Evolutionary conservation across 2,113 vertebrate species (phyloP), one percentile per base, ranked within the genome.

Genomic region (Oostethus manadensis): DNA sequence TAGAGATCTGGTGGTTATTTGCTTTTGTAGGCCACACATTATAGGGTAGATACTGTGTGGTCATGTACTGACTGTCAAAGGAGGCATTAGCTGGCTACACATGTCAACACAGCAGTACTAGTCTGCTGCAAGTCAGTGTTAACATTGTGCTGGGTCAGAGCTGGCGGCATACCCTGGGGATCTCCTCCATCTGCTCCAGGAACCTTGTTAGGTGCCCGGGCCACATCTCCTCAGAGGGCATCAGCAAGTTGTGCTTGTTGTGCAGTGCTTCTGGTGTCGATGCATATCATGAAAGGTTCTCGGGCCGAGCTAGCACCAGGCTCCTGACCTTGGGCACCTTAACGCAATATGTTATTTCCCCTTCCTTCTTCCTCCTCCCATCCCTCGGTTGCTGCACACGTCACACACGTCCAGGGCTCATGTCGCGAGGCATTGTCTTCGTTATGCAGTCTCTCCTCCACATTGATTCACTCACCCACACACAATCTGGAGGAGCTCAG

Each of bases 241-340:
- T 54, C 51, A 38, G 51, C 51, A 42, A 3, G 23, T 51, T 42
- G 15, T 26, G 33, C 43, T 51, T 54, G 17, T 21, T 9, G 29
- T 21, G 14, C 20, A 35, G 16, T 23, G 51, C 40, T 60, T 10
- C 15, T 43, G 42, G 15, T 74, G 61, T 56, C 64, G 60, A 76
- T 68, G 66, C 59, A 62, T 61, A 61, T 49, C 54, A 67, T 77
- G 78, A 71, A 66, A 73, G 48, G 60, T 70, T 78, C 51, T 73
- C 66, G 70, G 73, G 62, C 62, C 69, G 48, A 66, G 69, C 64
- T 69, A 10, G 49, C 58, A 62, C 51, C 10, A 8, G 53, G 54
- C 56, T 53, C 14, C 0, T 21, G 20, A 26, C 66, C 44, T 9
- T 49, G 43, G 71, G 46, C 62, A 58, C 29, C 67, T 65, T 4